Evolutionary conservation across 2,797 vertebrate species (phyloP).

Genomic region (Aphelocoma californica): DNA sequence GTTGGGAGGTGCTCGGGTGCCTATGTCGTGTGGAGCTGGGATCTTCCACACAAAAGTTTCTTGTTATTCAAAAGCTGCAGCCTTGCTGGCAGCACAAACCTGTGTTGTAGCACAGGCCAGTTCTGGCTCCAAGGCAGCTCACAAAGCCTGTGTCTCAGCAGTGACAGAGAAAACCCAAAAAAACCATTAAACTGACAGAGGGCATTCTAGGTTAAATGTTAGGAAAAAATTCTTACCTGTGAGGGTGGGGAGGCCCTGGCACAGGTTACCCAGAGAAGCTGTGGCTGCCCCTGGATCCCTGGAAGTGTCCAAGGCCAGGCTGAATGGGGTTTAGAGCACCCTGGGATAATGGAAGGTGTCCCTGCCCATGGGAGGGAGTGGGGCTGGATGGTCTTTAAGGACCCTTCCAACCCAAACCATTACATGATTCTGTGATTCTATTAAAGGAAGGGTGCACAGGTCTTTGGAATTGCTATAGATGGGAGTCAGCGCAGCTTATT

Average conservation of each 20-base stretch:
- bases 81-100: neutral
- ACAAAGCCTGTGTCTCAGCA: neutral
- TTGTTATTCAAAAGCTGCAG: neutral
- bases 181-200: neutral
- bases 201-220: neutral
- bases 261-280: neutral
- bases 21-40: neutral
- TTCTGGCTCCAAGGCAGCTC: neutral
- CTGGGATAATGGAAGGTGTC: neutral
- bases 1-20: neutral
- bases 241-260: neutral
- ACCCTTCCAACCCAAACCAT: neutral
- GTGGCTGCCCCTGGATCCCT: neutral
- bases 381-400: too few species aligned
- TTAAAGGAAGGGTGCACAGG: neutral
- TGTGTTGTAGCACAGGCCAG: neutral
- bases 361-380: neutral
- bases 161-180: neutral
- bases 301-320: neutral
- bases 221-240: neutral
- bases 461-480: neutral
- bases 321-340: accelerated
- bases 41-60: neutral
- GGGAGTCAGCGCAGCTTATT: neutral
- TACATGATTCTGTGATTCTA: neutral